Conservation (phyloP, 2,888 invertebrate genomes). For the Nephrotoma flavescens region DNA sequence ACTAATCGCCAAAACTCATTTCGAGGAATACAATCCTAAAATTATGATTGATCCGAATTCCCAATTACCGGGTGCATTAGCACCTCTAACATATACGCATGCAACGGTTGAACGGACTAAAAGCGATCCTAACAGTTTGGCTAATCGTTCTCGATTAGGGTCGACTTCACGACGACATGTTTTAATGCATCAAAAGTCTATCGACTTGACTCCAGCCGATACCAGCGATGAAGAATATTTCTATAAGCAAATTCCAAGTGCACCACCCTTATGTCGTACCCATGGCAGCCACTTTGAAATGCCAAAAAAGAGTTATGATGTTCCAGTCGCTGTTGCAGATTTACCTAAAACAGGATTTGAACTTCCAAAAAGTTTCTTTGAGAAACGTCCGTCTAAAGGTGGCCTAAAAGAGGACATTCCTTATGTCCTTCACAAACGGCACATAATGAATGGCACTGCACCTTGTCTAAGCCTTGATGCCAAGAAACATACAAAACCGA, state of each 20-base stretch:
- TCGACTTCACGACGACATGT: constrained; percentile 62
- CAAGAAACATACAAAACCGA: constrained; percentile 36
- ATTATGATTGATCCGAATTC: constrained; percentile 31
- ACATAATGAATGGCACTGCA: constrained; percentile 73
- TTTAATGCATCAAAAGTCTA: constrained; percentile 73
- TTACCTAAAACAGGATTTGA: constrained; percentile 51
- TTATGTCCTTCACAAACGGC: constrained; percentile 69
- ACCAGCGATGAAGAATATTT: constrained; percentile 73
- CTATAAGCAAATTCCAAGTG: constrained; percentile 59
- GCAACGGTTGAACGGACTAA: constrained; percentile 70
- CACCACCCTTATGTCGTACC: constrained; percentile 54
- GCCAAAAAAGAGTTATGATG: constrained; percentile 35
- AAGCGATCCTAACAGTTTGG: constrained; percentile 69
- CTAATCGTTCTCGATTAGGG: constrained; percentile 54
- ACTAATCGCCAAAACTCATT: constrained; percentile 48
- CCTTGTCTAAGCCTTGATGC: constrained; percentile 32
- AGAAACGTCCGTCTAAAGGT: constrained; percentile 35
- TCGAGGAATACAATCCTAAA: constrained; percentile 60
- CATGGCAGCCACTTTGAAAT: constrained; percentile 51
- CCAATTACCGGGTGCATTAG: constrained; percentile 35
- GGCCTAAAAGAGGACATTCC: constrained; percentile 55
- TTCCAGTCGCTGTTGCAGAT: constrained; percentile 32
- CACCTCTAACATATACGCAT: constrained; percentile 43
- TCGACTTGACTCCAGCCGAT: constrained; percentile 70
- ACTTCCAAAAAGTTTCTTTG: constrained; percentile 56